Conservation (phyloP, 2,888 invertebrate genomes). For the Cephus rjabovi region DNA sequence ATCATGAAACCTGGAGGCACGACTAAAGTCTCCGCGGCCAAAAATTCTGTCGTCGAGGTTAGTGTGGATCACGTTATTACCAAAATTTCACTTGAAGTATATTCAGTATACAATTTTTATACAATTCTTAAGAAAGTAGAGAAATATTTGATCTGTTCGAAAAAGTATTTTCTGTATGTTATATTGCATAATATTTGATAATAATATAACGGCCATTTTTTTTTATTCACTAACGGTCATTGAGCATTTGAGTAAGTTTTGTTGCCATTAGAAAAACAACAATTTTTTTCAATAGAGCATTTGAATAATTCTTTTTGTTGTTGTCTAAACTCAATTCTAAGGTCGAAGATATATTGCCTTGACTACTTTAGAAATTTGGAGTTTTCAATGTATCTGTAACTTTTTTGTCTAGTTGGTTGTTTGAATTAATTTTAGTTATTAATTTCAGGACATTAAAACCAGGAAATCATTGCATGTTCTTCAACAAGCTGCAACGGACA, state of each 20-base stretch:
- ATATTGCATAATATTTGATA: not conserved
- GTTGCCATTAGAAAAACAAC: not conserved
- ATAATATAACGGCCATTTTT: not conserved
- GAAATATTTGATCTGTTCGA: not conserved
- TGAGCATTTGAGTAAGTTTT: not conserved
- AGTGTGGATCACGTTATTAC: slow-evolving; percentile 29
- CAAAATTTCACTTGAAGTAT: slow-evolving; percentile 3
- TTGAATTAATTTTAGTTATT: not conserved
- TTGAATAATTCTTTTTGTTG: not conserved
- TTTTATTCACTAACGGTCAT: not conserved
- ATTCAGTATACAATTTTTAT: not conserved
- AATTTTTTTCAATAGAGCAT: not conserved
- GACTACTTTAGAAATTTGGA: not conserved
- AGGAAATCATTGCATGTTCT: slow-evolving; percentile 80
- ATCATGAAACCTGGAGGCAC: slow-evolving; percentile 55
- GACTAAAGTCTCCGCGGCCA: slow-evolving; percentile 50
- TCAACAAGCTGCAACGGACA: slow-evolving; percentile 78
- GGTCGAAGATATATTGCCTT: not conserved
- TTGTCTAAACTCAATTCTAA: not conserved
- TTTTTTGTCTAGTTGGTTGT: not conserved
- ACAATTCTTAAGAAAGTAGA: not conserved
- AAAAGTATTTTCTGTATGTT: slow-evolving; percentile 13
- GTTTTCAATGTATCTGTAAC: not conserved
- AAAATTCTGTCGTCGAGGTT: slow-evolving; percentile 54
- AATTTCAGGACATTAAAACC: slow-evolving; percentile 32